Conservation (phyloP, 1,140 invertebrate species). For the Trichonephila inaurata region DNA sequence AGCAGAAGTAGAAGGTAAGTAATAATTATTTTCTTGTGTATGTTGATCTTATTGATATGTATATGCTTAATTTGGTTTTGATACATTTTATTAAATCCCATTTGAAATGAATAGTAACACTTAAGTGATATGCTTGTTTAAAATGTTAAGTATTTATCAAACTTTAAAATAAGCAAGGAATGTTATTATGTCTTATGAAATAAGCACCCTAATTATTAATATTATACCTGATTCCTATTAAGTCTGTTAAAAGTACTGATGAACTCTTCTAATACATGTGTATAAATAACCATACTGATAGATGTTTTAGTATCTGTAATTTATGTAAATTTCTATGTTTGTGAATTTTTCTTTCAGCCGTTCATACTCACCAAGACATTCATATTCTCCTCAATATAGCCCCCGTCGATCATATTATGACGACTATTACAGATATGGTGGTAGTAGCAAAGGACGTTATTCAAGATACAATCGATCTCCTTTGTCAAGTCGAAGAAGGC, state of each 20-base stretch:
- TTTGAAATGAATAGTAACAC: too few species aligned
- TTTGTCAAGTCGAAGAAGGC: constrained; percentile 83
- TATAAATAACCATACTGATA: neutral
- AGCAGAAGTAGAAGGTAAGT: constrained; percentile 72
- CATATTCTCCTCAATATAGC: constrained; percentile 72
- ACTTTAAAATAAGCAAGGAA: too few species aligned
- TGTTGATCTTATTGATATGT: too few species aligned
- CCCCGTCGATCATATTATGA: constrained; percentile 66
- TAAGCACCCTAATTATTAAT: too few species aligned
- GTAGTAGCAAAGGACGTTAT: neutral
- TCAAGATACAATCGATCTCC: constrained; percentile 82
- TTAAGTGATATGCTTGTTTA: too few species aligned
- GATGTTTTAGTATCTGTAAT: neutral
- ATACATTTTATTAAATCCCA: too few species aligned
- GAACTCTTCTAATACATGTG: neutral
- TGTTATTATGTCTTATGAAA: too few species aligned
- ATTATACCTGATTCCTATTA: too few species aligned
- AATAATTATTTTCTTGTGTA: too few species aligned
- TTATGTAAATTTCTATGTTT: neutral
- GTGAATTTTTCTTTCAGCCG: constrained; percentile 63
- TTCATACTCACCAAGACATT: constrained; percentile 74
- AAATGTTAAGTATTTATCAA: too few species aligned
- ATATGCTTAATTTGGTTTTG: too few species aligned
- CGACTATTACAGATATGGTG: constrained; percentile 51
- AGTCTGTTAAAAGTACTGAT: too few species aligned